A percentile compares a stretch with the other conserved stretches of the same genome.
Conservation (phyloP, 2,797 vertebrate genomes). For the Acanthopagrus latus region DNA sequence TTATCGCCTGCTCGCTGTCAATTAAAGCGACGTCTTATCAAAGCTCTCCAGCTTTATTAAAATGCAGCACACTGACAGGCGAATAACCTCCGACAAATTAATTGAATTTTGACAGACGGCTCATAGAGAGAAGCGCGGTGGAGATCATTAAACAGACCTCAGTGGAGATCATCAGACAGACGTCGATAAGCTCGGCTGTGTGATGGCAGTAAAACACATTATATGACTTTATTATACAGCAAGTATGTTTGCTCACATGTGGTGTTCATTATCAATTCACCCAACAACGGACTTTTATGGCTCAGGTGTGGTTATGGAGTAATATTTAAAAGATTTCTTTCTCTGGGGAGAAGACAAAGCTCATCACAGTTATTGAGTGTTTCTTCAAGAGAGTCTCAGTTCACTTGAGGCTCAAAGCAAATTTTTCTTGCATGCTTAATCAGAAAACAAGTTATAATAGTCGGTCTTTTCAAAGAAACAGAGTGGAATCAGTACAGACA, state of each 20-base stretch:
- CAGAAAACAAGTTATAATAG: neutral
- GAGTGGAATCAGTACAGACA: neutral
- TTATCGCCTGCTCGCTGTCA: slow-evolving; percentile 73
- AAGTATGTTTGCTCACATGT: slow-evolving; percentile 52
- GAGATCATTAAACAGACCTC: slow-evolving; percentile 62
- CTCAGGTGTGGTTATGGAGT: neutral
- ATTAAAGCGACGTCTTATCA: slow-evolving; percentile 75
- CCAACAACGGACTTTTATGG: slow-evolving; percentile 1
- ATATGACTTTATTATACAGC: slow-evolving; percentile 34
- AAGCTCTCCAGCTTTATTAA: slow-evolving; percentile 81
- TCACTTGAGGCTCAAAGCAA: too few species aligned
- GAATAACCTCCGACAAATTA: slow-evolving; percentile 83
- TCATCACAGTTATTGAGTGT: neutral
- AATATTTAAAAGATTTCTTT: slow-evolving; percentile 1
- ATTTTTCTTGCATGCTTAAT: neutral
- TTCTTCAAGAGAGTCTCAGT: neutral
- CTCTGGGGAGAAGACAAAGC: neutral
- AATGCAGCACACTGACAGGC: slow-evolving; percentile 66
- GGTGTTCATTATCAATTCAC: slow-evolving; percentile 16
- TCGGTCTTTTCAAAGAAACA: neutral
- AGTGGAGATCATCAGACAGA: slow-evolving; percentile 55
- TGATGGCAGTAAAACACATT: slow-evolving; percentile 57
- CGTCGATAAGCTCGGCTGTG: slow-evolving; percentile 52
- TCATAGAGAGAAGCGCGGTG: slow-evolving; percentile 44
- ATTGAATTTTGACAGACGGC: slow-evolving; percentile 84